Evolutionary conservation across 2,113 vertebrate species (phyloP).

Genomic region (Esox niger): DNA sequence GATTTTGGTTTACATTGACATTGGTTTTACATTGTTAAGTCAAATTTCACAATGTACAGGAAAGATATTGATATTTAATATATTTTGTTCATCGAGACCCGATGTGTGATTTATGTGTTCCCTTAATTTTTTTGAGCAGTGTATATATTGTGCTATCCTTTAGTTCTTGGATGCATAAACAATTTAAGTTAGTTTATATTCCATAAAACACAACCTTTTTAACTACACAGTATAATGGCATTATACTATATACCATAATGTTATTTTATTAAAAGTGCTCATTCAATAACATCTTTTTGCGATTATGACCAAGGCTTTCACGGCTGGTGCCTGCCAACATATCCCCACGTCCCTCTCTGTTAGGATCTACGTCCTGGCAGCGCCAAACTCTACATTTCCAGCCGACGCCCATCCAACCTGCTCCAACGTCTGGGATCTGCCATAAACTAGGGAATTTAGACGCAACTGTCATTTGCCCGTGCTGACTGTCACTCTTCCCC

Average conservation of each 20-base stretch:
- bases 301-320: neutral
- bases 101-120: too few species aligned
- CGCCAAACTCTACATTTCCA: slow-evolving; percentile 15
- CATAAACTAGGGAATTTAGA: slow-evolving; percentile 3
- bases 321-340: neutral
- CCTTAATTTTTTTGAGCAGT: too few species aligned
- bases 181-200: too few species aligned
- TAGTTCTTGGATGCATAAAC: too few species aligned
- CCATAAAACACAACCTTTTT: too few species aligned
- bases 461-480: slow-evolving; percentile 20
- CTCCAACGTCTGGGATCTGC: too few species aligned
- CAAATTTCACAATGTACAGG: too few species aligned
- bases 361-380: neutral
- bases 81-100: too few species aligned
- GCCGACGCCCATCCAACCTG: neutral
- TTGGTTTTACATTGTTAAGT: too few species aligned
- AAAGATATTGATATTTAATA: too few species aligned
- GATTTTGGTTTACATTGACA: too few species aligned
- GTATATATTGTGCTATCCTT: too few species aligned
- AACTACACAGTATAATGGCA: neutral
- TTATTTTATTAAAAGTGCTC: neutral
- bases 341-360: neutral
- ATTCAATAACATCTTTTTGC: neutral
- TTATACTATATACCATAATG: neutral
- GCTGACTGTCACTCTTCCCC: neutral